These are phyloP conservation scores for Sarcophaga rosellei DNA, from an alignment of 2,888 invertebrate species.

Conservation along the genomic window DNA sequence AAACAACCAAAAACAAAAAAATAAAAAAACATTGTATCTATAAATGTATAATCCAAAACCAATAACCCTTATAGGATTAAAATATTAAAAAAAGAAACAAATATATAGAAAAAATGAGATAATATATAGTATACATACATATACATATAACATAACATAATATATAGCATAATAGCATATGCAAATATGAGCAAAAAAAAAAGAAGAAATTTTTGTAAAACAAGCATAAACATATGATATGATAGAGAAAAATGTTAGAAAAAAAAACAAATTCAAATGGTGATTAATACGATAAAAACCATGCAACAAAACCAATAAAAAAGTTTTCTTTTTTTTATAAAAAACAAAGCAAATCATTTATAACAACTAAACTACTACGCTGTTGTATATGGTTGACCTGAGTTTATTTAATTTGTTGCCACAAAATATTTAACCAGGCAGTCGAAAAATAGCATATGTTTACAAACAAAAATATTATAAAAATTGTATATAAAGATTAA, in stretches of 20 bases:
- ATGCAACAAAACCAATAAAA: too few relatives aligned
- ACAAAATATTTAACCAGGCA: constrained; percentile 25
- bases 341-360: background rate
- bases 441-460: background rate
- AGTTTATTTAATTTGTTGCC: constrained; percentile 36
- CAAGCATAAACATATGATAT: constrained; percentile 23
- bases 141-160: too few relatives aligned
- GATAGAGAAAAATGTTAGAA: too few relatives aligned
- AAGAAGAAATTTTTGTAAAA: background rate
- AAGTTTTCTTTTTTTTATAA: background rate
- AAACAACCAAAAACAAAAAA: too few relatives aligned
- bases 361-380: constrained; percentile 1
- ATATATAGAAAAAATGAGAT: too few relatives aligned
- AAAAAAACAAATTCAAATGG: background rate
- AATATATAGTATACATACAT: too few relatives aligned
- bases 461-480: too few relatives aligned
- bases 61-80: constrained; percentile 37
- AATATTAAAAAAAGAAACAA: constrained; percentile 8
- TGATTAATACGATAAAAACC: constrained; percentile 17
- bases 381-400: constrained; percentile 3
- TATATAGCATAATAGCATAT: too few relatives aligned
- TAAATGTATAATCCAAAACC: constrained; percentile 23
- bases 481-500: background rate
- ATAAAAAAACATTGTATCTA: background rate
- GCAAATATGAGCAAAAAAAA: too few relatives aligned